Percentiles rank a stretch among this genome's conserved stretches.
Conservation (phyloP, 2,797 vertebrate genomes). For the Falco biarmicus region DNA sequence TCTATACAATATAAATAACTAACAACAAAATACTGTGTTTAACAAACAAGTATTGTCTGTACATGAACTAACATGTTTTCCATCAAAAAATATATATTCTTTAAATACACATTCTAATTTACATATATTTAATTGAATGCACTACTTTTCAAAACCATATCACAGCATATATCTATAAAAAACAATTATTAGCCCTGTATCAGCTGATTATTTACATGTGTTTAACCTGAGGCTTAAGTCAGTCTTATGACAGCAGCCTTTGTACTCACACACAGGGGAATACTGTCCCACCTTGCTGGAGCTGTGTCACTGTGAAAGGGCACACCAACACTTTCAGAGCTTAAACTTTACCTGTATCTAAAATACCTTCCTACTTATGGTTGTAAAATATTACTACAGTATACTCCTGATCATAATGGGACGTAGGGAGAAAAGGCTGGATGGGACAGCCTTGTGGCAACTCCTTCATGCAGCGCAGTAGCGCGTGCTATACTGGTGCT, state of each 20-base stretch:
- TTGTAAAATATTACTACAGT: neutral
- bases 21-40: neutral
- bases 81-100: neutral
- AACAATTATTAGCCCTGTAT: neutral
- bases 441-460: neutral
- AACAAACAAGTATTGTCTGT: neutral
- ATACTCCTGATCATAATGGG: neutral
- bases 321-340: neutral
- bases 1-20: neutral
- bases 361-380: neutral
- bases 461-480: neutral
- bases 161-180: neutral
- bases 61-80: neutral
- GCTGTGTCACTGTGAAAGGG: neutral
- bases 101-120: neutral
- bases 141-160: neutral
- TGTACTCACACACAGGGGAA: neutral
- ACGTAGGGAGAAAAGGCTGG: neutral
- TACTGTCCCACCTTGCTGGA: neutral
- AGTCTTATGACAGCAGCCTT: neutral
- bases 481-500: fast-evolving
- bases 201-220: neutral
- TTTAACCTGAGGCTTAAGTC: neutral
- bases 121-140: neutral
- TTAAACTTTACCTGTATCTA: neutral